These are phyloP conservation scores for Mesoligia furuncula DNA, from an alignment of 2,888 invertebrate species.

Conservation along the genomic window DNA sequence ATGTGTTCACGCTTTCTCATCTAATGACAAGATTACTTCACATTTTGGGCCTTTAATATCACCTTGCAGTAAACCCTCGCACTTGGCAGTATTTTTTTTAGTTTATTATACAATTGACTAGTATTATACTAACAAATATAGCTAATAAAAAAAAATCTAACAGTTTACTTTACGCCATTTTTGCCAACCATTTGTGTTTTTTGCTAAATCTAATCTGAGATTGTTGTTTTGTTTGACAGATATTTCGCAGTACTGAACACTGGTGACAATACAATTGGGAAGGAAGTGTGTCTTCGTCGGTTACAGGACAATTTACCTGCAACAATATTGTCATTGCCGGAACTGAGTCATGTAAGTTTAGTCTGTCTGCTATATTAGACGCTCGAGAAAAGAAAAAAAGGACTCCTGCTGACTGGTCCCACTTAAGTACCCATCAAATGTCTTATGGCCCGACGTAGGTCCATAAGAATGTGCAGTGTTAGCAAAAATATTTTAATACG, in stretches of 20 bases:
- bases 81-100: not conserved
- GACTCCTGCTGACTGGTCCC: not conserved
- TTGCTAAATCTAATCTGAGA: not conserved
- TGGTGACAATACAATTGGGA: constrained; percentile 30
- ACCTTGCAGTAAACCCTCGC: not conserved
- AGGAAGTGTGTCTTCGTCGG: constrained; percentile 37
- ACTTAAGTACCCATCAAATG: not conserved
- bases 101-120: not conserved
- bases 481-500: not conserved
- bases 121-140: no score
- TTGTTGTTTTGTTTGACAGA: constrained; percentile 21
- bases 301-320: constrained; percentile 37
- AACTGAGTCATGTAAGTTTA: constrained; percentile 45
- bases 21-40: not conserved
- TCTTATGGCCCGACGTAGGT: not conserved
- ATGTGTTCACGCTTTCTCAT: not conserved
- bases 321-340: constrained; percentile 43
- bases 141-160: not conserved
- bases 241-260: constrained; percentile 50
- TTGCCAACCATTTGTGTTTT: not conserved
- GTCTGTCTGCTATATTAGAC: not conserved
- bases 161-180: no score
- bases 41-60: not conserved
- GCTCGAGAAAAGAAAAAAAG: not conserved
- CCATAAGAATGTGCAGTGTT: not conserved